A percentile compares a stretch with the other conserved stretches of the same genome.
These are phyloP conservation scores for Pipistrellus kuhlii DNA, from an alignment of 2,797 vertebrate genomes.

Conservation along the genomic window DNA sequence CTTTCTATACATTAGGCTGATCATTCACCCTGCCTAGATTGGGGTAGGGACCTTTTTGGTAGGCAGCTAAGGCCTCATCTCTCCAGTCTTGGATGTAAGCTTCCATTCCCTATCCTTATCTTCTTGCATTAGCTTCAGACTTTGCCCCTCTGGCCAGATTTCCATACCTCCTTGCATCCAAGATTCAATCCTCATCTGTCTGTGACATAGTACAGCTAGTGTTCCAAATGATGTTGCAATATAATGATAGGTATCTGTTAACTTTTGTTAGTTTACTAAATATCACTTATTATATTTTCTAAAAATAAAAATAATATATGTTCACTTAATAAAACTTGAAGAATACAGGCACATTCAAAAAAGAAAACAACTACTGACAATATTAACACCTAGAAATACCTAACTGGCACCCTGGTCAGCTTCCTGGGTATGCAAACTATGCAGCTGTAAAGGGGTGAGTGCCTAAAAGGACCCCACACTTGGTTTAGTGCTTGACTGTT, in stretches of 20 bases:
- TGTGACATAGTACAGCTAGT: neutral
- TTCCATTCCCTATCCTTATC: neutral
- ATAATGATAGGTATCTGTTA: neutral
- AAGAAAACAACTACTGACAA: neutral
- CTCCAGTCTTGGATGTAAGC: neutral
- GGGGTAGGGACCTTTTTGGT: neutral
- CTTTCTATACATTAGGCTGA: neutral
- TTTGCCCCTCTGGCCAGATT: neutral
- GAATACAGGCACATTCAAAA: neutral
- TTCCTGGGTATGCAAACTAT: neutral
- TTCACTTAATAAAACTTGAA: neutral
- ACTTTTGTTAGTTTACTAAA: slow-evolving; percentile 28
- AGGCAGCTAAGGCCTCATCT: neutral
- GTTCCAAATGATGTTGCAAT: slow-evolving; percentile 19
- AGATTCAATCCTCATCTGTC: neutral
- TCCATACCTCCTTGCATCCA: neutral
- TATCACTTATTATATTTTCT: slow-evolving; percentile 2
- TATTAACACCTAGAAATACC: neutral
- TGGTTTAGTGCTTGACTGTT: neutral
- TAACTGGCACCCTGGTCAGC: neutral
- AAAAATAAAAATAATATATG: slow-evolving; percentile 23
- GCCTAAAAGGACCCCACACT: neutral
- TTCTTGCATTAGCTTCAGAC: neutral
- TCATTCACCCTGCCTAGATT: neutral
- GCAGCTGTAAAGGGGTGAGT: neutral